phyloP scores from a whole-genome alignment of 2,113 vertebrate species.

The Ammodytes marinus region DNA sequence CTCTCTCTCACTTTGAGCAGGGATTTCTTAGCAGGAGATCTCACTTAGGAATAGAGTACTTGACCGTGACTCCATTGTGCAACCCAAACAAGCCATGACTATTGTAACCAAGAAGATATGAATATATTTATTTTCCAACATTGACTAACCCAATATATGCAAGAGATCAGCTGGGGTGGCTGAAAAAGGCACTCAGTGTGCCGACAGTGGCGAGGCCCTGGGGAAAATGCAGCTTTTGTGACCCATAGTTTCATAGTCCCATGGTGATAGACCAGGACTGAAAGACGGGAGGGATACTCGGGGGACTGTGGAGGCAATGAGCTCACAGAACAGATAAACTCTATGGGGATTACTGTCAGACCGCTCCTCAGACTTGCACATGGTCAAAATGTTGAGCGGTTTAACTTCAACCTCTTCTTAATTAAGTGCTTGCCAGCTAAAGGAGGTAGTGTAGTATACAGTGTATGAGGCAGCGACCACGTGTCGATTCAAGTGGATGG shows the following conservation, averaged over 20 bases:
- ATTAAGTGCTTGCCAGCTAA: conserved; percentile 57
- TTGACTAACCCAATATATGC: conserved; percentile 15
- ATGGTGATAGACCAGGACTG: conserved; percentile 45
- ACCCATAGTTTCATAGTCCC: conserved; percentile 56
- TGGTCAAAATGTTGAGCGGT: conserved; percentile 43
- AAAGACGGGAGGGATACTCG: conserved; percentile 41
- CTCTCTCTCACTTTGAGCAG: conserved; percentile 35
- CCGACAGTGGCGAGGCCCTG: conserved; percentile 16
- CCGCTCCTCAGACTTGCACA: conserved; percentile 42
- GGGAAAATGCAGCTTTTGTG: conserved; percentile 59
- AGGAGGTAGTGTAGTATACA: conserved; percentile 24
- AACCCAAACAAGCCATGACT: conserved; percentile 28
- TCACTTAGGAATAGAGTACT: conserved; percentile 31
- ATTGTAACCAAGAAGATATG: conserved; percentile 28
- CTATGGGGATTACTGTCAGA: conserved; percentile 64
- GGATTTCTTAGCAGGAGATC: conserved; percentile 36
- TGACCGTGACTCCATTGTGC: conserved; percentile 29
- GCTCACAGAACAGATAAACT: conserved; percentile 68
- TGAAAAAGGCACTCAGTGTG: conserved; percentile 44
- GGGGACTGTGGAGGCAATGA: conserved; percentile 42
- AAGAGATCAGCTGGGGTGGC: conserved; percentile 68
- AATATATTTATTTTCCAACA: conserved; percentile 46
- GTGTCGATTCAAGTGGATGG: conserved; percentile 15
- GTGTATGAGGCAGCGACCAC: conserved; percentile 16
- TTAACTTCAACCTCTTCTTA: conserved; percentile 61